Percentiles rank a stretch among this genome's conserved stretches.
Conservation (phyloP, 30 jellyfish, hydroid and myxozoan species). For the Cassiopea xamachana region DNA sequence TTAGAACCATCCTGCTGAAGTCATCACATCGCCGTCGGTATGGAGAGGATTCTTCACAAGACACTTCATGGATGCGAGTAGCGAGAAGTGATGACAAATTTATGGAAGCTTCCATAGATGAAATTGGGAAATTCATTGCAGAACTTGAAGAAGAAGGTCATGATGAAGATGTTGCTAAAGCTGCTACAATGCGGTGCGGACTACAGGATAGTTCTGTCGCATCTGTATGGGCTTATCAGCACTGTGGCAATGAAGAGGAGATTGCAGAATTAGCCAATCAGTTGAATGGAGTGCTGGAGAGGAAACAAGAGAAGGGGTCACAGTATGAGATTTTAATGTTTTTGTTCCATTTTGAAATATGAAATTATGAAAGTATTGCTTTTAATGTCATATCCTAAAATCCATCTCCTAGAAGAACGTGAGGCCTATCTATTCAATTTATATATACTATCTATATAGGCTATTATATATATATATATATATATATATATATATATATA, state of each 20-base stretch:
- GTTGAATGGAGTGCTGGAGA: slow-evolving; percentile 51
- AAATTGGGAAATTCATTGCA: slow-evolving; percentile 17
- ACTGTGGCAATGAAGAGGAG: slow-evolving; percentile 10
- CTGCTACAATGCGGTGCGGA: slow-evolving; percentile 61
- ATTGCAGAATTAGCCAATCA: slow-evolving; percentile 42
- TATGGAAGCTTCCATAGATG: slow-evolving; percentile 7
- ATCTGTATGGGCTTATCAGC: slow-evolving; percentile 53
- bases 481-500: too few relatives aligned
- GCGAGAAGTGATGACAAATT: slow-evolving; percentile 46
- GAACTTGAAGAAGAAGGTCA: slow-evolving; percentile 36
- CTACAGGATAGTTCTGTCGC: slow-evolving; percentile 18
- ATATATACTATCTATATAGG: too few relatives aligned
- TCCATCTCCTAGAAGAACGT: too few relatives aligned
- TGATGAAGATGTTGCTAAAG: slow-evolving; percentile 75
- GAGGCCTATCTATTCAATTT: too few relatives aligned
- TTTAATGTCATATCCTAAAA: too few relatives aligned
- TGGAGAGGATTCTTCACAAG: background rate
- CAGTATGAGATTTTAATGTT: background rate
- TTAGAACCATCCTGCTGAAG: slow-evolving; percentile 7
- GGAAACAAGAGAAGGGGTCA: slow-evolving; percentile 7
- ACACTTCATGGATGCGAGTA: slow-evolving; percentile 15
- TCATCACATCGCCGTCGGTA: slow-evolving; percentile 45
- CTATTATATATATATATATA: too few relatives aligned
- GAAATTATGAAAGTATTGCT: too few relatives aligned
- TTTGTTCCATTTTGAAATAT: too few relatives aligned